Conservation (phyloP, 2,888 invertebrate genomes). For the Mesorhabditis spiculigera region DNA sequence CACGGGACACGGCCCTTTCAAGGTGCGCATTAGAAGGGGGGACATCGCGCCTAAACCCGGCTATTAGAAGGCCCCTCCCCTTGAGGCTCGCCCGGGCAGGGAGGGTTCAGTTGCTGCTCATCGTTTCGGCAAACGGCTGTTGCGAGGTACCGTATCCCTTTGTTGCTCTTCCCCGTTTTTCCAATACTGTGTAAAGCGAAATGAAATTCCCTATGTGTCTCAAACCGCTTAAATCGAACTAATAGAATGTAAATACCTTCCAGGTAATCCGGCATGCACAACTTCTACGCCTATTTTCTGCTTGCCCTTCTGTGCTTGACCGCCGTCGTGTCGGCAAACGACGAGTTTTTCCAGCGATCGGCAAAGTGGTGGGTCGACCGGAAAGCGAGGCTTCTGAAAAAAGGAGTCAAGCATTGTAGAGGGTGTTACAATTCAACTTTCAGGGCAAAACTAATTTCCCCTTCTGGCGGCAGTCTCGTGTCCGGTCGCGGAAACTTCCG, state of each 20-base stretch:
- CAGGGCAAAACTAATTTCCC: slow-evolving; percentile 18
- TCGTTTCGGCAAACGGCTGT: no score
- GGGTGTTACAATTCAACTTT: neutral
- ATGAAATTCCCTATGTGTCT: no score
- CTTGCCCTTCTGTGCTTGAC: neutral
- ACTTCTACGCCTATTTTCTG: neutral
- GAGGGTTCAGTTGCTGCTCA: no score
- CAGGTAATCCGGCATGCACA: neutral
- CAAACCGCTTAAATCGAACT: no score
- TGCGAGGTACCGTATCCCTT: no score
- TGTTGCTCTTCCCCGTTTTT: no score
- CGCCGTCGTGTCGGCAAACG: neutral
- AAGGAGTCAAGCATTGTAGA: neutral
- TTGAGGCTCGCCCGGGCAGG: no score
- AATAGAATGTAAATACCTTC: neutral
- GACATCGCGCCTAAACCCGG: no score
- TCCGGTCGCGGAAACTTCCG: slow-evolving; percentile 26
- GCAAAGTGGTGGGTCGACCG: neutral
- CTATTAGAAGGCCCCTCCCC: no score
- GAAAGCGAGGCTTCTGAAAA: neutral
- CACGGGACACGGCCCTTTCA: no score
- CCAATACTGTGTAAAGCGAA: no score
- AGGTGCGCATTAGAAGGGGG: no score
- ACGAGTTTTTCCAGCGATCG: neutral
- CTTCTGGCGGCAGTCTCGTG: slow-evolving; percentile 24